phyloP scores from a whole-genome alignment of 2,113 vertebrate genomes.

The Prochilodus magdalenae region DNA sequence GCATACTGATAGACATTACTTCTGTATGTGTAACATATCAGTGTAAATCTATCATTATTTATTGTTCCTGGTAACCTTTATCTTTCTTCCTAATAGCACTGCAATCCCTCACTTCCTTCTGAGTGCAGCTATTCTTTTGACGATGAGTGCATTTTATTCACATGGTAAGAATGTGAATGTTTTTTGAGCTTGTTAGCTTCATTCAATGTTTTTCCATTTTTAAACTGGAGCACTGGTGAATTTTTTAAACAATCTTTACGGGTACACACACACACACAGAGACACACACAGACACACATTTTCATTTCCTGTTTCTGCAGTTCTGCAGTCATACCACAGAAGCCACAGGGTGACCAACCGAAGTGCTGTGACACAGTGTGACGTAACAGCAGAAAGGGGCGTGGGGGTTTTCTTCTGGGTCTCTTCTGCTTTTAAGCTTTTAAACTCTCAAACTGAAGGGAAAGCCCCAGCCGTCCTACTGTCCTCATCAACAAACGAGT shows the following conservation, averaged over 20 bases:
- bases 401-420: neutral
- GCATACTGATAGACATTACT: too few relatives aligned
- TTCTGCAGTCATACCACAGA: conserved; percentile 24
- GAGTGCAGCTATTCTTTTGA: too few relatives aligned
- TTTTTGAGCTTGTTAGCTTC: too few relatives aligned
- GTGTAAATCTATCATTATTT: too few relatives aligned
- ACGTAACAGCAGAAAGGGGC: too few relatives aligned
- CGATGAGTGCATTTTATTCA: too few relatives aligned
- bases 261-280: neutral
- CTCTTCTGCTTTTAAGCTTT: conserved; percentile 1
- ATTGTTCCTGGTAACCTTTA: too few relatives aligned
- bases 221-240: neutral
- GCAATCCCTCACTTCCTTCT: too few relatives aligned
- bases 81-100: too few relatives aligned
- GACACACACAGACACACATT: neutral
- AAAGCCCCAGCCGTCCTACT: neutral
- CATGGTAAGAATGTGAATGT: too few relatives aligned
- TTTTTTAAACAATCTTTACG: neutral
- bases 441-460: conserved; percentile 7
- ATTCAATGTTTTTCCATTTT: neutral
- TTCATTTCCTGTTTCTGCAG: conserved; percentile 5
- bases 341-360: conserved; percentile 34
- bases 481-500: neutral
- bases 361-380: neutral
- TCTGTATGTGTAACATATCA: too few relatives aligned